Conservation (phyloP, 2,113 vertebrate species). For the Stigmatopora argus region DNA sequence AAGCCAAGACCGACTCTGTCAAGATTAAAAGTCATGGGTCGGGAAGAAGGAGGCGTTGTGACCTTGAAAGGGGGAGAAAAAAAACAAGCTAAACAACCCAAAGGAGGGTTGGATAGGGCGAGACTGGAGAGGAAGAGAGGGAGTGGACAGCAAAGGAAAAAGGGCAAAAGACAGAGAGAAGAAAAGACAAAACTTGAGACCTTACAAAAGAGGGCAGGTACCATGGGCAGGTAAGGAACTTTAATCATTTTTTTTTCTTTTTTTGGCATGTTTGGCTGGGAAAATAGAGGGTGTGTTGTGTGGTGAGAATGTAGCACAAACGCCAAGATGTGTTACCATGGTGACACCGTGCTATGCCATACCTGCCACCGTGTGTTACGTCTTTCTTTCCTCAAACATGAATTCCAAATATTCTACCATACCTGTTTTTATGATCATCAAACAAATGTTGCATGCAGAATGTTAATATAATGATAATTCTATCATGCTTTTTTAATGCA, state of each 20-base stretch:
- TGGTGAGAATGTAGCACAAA: conserved; percentile 28
- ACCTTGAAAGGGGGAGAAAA: conserved; percentile 49
- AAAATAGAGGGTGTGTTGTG: conserved; percentile 16
- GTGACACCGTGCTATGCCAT: conserved; percentile 35
- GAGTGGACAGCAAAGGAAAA: conserved; percentile 24
- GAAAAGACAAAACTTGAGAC: conserved; percentile 53
- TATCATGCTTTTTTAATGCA: neutral
- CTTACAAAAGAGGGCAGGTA: conserved; percentile 68
- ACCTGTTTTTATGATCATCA: too few relatives aligned
- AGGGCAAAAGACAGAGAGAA: conserved; percentile 37
- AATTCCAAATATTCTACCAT: neutral
- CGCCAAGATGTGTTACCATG: conserved; percentile 58
- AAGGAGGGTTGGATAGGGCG: conserved; percentile 36
- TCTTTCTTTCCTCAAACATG: neutral
- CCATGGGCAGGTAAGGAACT: conserved; percentile 69
- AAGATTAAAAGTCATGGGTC: conserved; percentile 50
- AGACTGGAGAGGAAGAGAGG: conserved; percentile 34
- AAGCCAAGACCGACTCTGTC: conserved; percentile 4
- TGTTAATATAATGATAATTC: too few relatives aligned
- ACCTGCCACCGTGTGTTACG: conserved; percentile 34
- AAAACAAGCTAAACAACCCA: conserved; percentile 47
- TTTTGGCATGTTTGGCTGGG: conserved; percentile 15
- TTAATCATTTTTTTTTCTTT: conserved; percentile 25
- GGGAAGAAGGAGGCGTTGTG: conserved; percentile 50
- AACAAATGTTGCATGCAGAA: too few relatives aligned